These are phyloP conservation scores for Mesopsocus fuscifrons DNA, from an alignment of 2,888 invertebrate species.

Conservation along the genomic window DNA sequence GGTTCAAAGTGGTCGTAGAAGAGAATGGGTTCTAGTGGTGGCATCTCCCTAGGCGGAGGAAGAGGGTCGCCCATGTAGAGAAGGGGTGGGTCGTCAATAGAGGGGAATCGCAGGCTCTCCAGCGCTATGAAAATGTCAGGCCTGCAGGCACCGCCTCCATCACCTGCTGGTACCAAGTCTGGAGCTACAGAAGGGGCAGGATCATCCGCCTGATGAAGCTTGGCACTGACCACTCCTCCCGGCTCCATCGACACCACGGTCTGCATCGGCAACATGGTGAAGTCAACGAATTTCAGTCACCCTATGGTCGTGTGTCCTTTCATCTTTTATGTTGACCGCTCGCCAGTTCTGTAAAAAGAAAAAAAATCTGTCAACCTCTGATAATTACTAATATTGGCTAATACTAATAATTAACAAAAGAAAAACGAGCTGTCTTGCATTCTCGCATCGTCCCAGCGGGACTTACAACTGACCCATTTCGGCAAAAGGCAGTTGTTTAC, in stretches of 20 bases:
- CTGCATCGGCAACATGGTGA: conserved; percentile 1
- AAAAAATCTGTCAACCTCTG: no score
- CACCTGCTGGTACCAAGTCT: background rate
- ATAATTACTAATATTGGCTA: no score
- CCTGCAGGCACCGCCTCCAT: background rate
- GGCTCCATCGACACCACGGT: background rate
- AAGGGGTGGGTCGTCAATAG: background rate
- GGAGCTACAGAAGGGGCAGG: background rate
- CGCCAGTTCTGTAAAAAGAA: no score
- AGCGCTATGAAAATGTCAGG: conserved; percentile 4
- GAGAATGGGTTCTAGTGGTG: background rate
- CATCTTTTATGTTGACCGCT: no score
- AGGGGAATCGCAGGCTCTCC: background rate
- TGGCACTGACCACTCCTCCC: background rate
- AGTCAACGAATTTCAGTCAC: no score
- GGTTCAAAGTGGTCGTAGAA: conserved; percentile 1
- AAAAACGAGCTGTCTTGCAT: no score
- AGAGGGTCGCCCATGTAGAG: background rate
- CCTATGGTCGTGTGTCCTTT: no score
- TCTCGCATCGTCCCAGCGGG: no score
- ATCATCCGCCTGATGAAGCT: background rate
- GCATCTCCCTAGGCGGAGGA: background rate
- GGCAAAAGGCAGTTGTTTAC: no score
- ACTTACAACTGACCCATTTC: no score
- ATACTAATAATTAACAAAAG: no score